These are phyloP conservation scores for Caenorhabditis sp. DNA, from an alignment of 2,888 invertebrate species.

Conservation along the genomic window DNA sequence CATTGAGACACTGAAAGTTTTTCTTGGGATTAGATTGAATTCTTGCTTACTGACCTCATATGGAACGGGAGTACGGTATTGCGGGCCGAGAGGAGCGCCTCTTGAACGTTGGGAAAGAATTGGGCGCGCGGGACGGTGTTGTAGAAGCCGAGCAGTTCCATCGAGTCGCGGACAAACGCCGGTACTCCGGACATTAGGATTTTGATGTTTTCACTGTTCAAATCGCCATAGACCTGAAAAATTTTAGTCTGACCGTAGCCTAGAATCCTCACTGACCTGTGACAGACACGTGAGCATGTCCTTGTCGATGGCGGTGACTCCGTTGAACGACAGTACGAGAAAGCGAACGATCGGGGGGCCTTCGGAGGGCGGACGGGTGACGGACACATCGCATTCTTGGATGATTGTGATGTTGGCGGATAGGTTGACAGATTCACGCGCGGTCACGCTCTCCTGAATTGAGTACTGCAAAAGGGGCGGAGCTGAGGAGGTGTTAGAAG, in stretches of 20 bases:
- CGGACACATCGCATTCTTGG: constrained; percentile 60
- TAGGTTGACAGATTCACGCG: constrained; percentile 50
- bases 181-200: constrained; percentile 61
- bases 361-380: constrained; percentile 34
- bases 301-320: constrained; percentile 57
- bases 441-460: constrained; percentile 58
- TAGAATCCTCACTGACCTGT: constrained; percentile 39
- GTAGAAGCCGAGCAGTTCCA: constrained; percentile 60
- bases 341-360: constrained; percentile 57
- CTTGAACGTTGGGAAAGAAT: constrained; percentile 64
- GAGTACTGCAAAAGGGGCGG: constrained; percentile 20
- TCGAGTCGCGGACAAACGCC: constrained; percentile 57
- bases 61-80: constrained; percentile 65
- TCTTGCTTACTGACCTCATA: constrained; percentile 70
- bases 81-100: constrained; percentile 62
- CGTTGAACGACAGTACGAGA: constrained; percentile 56
- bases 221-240: constrained; percentile 65
- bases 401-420: constrained; percentile 64
- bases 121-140: constrained; percentile 57
- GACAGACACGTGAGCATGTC: constrained; percentile 59
- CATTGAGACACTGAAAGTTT: constrained; percentile 67
- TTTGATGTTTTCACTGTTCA: constrained; percentile 66
- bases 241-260: no score
- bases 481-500: background rate
- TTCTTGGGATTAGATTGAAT: no score